phyloP scores from a whole-genome alignment of 2,888 invertebrate species.

The Mythimna albipuncta region DNA sequence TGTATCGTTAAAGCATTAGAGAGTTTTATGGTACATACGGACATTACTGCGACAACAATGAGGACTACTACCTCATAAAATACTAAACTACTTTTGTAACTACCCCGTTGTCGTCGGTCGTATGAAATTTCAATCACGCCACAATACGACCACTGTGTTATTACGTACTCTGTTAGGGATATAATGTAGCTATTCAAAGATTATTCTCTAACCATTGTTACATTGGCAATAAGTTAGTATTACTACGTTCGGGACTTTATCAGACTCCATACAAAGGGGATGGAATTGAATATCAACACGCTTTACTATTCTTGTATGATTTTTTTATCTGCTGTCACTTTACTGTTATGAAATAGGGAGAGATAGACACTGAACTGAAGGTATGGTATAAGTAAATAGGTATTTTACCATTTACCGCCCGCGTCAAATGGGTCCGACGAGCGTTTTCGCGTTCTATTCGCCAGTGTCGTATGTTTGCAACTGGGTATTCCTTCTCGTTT shows the following conservation, averaged over 20 bases:
- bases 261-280: constrained; percentile 53
- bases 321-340: constrained; percentile 49
- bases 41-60: constrained; percentile 75
- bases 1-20: constrained; percentile 73
- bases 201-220: constrained; percentile 62
- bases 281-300: constrained; percentile 60
- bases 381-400: background rate
- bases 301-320: constrained; percentile 55
- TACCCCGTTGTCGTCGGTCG: constrained; percentile 68
- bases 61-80: constrained; percentile 77
- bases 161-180: constrained; percentile 59
- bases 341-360: constrained; percentile 14
- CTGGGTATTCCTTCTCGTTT: no score
- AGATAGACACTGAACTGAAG: background rate
- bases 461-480: no score
- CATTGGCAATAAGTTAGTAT: constrained; percentile 61
- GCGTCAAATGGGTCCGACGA: no score
- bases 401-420: no score
- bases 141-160: constrained; percentile 67
- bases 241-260: constrained; percentile 56
- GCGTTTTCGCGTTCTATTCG: no score
- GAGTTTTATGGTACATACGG: constrained; percentile 74
- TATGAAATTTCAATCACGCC: constrained; percentile 77
- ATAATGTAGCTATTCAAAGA: constrained; percentile 60
- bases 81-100: constrained; percentile 78